phyloP scores from a whole-genome alignment of 2,888 invertebrate genomes.

The Coelogynopora nodosa region DNA sequence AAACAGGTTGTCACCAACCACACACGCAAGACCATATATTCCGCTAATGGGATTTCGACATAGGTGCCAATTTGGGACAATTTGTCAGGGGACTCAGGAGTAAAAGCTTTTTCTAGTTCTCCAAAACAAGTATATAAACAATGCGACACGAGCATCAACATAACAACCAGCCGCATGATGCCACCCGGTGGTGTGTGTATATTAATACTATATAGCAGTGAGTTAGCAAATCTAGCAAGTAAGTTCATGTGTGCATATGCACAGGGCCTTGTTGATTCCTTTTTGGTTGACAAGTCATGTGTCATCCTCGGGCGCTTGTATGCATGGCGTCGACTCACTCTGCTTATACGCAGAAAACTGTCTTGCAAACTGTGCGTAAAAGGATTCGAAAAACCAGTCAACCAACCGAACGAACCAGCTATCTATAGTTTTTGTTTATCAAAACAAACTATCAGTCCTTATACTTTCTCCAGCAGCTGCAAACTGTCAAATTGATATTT shows the following conservation, averaged over 20 bases:
- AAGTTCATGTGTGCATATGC: background rate
- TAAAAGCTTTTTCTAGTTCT: background rate
- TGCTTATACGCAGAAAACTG: too few relatives aligned
- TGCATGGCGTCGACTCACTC: conserved; percentile 1
- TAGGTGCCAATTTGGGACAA: background rate
- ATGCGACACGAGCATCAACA: background rate
- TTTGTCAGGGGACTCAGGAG: background rate
- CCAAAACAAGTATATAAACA: background rate
- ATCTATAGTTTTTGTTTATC: too few relatives aligned
- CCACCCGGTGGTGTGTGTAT: too few relatives aligned
- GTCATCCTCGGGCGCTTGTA: background rate
- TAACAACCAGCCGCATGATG: too few relatives aligned
- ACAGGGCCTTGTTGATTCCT: background rate
- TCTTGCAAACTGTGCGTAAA: too few relatives aligned
- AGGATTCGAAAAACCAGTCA: too few relatives aligned
- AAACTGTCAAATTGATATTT: conserved; percentile 3
- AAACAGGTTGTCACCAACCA: too few relatives aligned
- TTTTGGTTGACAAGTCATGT: conserved; percentile 13
- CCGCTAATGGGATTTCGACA: background rate
- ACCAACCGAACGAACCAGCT: too few relatives aligned
- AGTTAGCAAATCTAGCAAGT: too few relatives aligned
- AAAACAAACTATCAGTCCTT: too few relatives aligned
- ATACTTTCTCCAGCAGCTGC: background rate
- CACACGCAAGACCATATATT: too few relatives aligned
- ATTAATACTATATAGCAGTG: too few relatives aligned